These are phyloP conservation scores for Autographa gamma DNA, from an alignment of 2,888 invertebrate genomes.

Conservation along the genomic window DNA sequence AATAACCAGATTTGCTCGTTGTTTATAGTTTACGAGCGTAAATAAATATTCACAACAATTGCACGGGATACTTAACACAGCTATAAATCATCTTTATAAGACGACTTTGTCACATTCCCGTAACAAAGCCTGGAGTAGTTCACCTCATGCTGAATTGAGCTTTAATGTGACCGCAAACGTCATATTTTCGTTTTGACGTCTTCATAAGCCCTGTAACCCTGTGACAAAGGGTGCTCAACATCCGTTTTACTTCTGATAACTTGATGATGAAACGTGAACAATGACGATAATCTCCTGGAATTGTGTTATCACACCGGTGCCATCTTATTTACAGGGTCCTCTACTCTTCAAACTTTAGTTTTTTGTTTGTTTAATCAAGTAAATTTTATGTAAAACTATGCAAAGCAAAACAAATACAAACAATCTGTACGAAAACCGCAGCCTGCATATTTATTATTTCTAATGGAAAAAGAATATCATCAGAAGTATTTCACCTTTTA, in stretches of 20 bases:
- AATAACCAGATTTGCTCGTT: constrained; percentile 88
- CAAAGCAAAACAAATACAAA: not conserved
- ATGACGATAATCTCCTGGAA: constrained; percentile 62
- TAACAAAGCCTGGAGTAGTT: constrained; percentile 72
- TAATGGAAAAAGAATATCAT: too few species aligned
- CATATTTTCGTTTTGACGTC: constrained; percentile 60
- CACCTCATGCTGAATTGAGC: constrained; percentile 69
- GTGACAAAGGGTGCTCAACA: constrained; percentile 62
- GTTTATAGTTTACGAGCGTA: constrained; percentile 87
- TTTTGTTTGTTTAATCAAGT: not conserved
- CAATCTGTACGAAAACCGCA: too few species aligned
- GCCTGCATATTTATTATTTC: too few species aligned
- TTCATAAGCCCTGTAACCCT: constrained; percentile 59
- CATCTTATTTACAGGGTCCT: constrained; percentile 44
- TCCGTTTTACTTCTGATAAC: constrained; percentile 67
- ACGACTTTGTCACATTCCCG: constrained; percentile 86
- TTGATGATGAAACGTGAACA: constrained; percentile 67
- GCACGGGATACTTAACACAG: constrained; percentile 87
- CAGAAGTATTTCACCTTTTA: not conserved
- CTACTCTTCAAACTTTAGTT: not conserved
- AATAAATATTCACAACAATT: constrained; percentile 89
- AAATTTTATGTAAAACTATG: not conserved
- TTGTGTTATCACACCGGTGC: constrained; percentile 53
- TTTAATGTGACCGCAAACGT: constrained; percentile 65
- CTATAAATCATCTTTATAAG: constrained; percentile 87